Base-by-base conservation (phyloP, 2,113 vertebrate genomes). In the Pachycephala philippinensis region DNA sequence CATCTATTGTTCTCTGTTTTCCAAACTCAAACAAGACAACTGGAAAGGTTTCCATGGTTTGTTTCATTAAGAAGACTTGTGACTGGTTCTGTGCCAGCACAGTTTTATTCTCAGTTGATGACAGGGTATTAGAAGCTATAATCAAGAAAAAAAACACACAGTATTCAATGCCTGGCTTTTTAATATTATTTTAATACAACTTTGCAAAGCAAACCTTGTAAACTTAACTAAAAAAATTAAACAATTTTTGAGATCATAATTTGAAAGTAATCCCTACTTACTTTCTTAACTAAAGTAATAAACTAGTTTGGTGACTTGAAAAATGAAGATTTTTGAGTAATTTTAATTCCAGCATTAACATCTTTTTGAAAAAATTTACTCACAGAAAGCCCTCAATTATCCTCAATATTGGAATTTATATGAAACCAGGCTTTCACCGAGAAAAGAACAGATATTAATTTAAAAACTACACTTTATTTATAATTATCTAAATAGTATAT, bases 1-100 rank as follows among this genome's bases (percentile, higher is more conserved):
- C 33, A 95, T 90, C 28, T 75, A 88, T 93, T 86, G 39, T 83
- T 93, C 61, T 74, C 6, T 95, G 74, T 72, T 83, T 91, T 90
- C 37, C 35, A 72, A 74, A 65, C 26, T 83, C 61, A 65, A 91
- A 64, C 39, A 79, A 75, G 61, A 87, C 80, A 83, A 42, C 15
- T 83, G 53, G 87, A 96, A 85, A 87, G 44, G 26, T 86, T 95
- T 97, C 39, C 14, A 57, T 44, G 45, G 21, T 76, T 90, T 69
- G 6, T 71, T 95, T 80, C 82, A 50, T 90, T 94, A 90, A 69
- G 49, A 83, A 85, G 85, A 83, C 53, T 90, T 92, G 63, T 83
- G 61, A 80, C 18, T 80, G 37, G 26, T 76, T 64, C 7, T 45
- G 54, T 77, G 66, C 75, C 75, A 93, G 23, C 28, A 82, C 13